Evolutionary conservation across 2,113 vertebrate genomes (phyloP).

Genomic region (Ophiodon elongatus): DNA sequence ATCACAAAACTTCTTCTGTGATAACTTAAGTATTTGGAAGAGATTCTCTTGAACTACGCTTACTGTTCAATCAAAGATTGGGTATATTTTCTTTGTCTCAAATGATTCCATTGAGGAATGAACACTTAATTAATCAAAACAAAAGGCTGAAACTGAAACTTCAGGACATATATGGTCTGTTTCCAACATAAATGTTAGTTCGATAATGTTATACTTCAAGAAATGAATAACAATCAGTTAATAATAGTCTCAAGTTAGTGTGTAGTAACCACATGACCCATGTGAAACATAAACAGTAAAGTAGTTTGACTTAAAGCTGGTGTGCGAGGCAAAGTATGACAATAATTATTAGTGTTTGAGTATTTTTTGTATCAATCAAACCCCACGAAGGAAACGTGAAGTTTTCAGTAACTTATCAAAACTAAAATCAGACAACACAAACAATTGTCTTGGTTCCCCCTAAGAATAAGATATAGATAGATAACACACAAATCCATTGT

Average conservation of each 20-base stretch:
- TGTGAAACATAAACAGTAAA: conserved; percentile 18
- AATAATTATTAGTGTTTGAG: neutral
- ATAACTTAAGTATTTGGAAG: conserved; percentile 45
- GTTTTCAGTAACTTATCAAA: neutral
- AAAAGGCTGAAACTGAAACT: conserved; percentile 70
- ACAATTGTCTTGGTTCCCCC: too few relatives aligned
- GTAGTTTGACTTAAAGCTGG: neutral
- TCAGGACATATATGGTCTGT: conserved; percentile 42
- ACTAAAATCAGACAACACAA: too few relatives aligned
- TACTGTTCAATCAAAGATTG: conserved; percentile 62
- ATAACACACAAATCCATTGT: too few relatives aligned
- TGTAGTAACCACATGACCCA: conserved; percentile 38
- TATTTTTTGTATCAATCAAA: neutral
- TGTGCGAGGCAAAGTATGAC: neutral
- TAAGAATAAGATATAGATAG: too few relatives aligned
- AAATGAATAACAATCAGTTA: conserved; percentile 66
- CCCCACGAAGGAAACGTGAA: neutral
- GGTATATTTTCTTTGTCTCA: conserved; percentile 74
- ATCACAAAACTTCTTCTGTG: too few relatives aligned
- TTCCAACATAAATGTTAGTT: conserved; percentile 76
- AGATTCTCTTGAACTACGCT: conserved; percentile 69
- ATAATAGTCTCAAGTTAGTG: conserved; percentile 54
- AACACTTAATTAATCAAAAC: conserved; percentile 81
- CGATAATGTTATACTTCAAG: conserved; percentile 68
- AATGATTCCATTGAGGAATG: conserved; percentile 77